Evolutionary conservation across 2,888 invertebrate species (phyloP).

Genomic region (Pilophorus perplexus): DNA sequence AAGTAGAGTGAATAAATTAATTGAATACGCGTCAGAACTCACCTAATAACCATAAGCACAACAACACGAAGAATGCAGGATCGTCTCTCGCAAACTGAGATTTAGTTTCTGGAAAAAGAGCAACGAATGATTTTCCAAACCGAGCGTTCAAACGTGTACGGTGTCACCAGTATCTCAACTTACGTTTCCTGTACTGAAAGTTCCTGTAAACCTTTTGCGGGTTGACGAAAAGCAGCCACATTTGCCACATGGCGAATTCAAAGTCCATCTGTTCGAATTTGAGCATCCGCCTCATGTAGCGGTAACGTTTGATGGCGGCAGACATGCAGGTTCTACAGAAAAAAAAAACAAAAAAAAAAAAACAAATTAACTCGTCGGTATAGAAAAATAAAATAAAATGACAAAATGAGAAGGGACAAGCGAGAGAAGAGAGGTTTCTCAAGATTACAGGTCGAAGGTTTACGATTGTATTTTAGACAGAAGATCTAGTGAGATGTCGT

Average conservation of each 20-base stretch:
- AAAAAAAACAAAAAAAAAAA: too few relatives aligned
- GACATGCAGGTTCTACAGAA: slow-evolving; percentile 71
- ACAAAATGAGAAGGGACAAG: too few relatives aligned
- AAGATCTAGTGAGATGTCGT: too few relatives aligned
- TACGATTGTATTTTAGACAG: too few relatives aligned
- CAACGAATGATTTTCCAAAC: too few relatives aligned
- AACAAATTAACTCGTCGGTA: too few relatives aligned
- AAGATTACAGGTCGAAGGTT: too few relatives aligned
- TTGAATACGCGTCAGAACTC: slow-evolving; percentile 53
- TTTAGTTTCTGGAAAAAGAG: slow-evolving; percentile 77
- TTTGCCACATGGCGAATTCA: slow-evolving; percentile 99
- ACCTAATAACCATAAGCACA: slow-evolving; percentile 80
- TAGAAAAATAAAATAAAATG: too few relatives aligned
- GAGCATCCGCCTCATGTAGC: slow-evolving; percentile 77
- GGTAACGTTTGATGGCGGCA: slow-evolving; percentile 83
- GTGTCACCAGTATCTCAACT: too few relatives aligned
- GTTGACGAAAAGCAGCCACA: slow-evolving; percentile 88
- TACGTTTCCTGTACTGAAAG: slow-evolving; percentile 96
- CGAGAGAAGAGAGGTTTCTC: too few relatives aligned
- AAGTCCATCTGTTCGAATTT: slow-evolving; percentile 99
- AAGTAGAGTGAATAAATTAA: too few relatives aligned
- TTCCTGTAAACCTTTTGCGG: slow-evolving; percentile 97
- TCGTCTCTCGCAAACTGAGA: slow-evolving; percentile 98
- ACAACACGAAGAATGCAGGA: slow-evolving; percentile 92
- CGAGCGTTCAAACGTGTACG: too few relatives aligned